These are phyloP conservation scores for Lissocephala sabroskyi DNA, from an alignment of 2,888 invertebrate genomes.

Conservation along the genomic window DNA sequence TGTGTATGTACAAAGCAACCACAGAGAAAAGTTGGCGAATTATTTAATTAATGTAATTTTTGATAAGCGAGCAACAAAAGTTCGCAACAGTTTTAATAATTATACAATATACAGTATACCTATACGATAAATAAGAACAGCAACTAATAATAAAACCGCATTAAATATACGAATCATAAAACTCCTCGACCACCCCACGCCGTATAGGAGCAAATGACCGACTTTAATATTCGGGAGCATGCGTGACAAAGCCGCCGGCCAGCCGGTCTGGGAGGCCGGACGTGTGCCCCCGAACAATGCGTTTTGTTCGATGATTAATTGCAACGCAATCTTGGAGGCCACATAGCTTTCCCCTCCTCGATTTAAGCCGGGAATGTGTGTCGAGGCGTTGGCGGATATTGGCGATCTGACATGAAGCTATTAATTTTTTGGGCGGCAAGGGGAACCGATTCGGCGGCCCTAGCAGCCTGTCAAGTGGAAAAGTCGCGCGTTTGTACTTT, in stretches of 20 bases:
- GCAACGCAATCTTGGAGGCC: slow-evolving; percentile 57
- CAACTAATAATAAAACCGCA: not conserved
- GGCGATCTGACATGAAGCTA: slow-evolving; percentile 41
- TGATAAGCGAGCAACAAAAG: slow-evolving; percentile 37
- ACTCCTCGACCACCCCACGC: too few species aligned
- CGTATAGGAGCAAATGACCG: slow-evolving; percentile 38
- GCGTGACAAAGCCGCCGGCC: slow-evolving; percentile 5
- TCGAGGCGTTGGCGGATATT: slow-evolving; percentile 23
- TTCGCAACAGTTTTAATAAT: slow-evolving; percentile 45
- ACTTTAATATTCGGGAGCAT: slow-evolving; percentile 50
- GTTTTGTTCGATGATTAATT: slow-evolving; percentile 60
- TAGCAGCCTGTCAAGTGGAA: slow-evolving; percentile 12
- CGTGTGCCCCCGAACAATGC: slow-evolving; percentile 46
- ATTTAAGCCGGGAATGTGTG: slow-evolving; percentile 21
- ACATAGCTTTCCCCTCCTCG: slow-evolving; percentile 49
- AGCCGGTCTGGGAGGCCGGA: slow-evolving; percentile 12
- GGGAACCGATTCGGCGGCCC: slow-evolving; percentile 19
- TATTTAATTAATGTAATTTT: slow-evolving; percentile 41
- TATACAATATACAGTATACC: slow-evolving; percentile 10
- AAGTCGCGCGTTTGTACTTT: slow-evolving; percentile 40
- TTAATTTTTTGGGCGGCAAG: slow-evolving; percentile 39
- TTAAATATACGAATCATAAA: too few species aligned
- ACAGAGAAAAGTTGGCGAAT: too few species aligned
- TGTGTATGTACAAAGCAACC: too few species aligned
- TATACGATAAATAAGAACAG: slow-evolving; percentile 10